Conservation (phyloP, 1,140 invertebrate genomes). For the Ganaspis sp. region DNA sequence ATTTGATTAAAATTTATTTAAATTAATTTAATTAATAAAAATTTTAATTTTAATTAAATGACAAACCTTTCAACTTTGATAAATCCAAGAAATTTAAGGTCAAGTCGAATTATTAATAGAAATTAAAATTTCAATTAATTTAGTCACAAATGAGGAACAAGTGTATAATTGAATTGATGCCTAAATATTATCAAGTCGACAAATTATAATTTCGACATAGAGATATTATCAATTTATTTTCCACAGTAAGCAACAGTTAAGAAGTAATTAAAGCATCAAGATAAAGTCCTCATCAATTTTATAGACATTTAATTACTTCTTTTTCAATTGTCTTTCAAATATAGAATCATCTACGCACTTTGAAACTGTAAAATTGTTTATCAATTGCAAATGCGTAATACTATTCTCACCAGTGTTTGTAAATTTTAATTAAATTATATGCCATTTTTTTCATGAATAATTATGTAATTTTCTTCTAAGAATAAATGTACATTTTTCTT, state of each 20-base stretch:
- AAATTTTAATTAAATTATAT: too few species aligned
- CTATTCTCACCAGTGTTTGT: not conserved
- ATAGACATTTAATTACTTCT: not conserved
- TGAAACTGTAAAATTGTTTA: not conserved
- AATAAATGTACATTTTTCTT: too few species aligned
- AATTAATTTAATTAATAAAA: too few species aligned
- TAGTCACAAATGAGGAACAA: not conserved
- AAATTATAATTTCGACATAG: not conserved
- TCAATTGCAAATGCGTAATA: not conserved
- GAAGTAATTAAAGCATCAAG: not conserved
- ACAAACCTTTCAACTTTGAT: conserved; percentile 19
- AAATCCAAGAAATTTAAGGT: not conserved
- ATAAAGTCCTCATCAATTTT: not conserved
- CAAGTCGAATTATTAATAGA: not conserved
- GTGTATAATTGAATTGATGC: not conserved
- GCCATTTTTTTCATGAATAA: too few species aligned
- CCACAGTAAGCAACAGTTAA: not conserved
- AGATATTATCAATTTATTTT: not conserved
- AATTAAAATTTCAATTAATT: not conserved
- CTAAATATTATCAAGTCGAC: not conserved
- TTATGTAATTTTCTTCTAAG: too few species aligned
- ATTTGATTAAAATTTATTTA: too few species aligned
- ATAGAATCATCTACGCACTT: not conserved
- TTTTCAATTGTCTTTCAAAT: not conserved
- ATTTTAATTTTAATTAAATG: not conserved